Base-by-base conservation (phyloP, 2,797 vertebrate genomes). In the Myotis vivesi region DNA sequence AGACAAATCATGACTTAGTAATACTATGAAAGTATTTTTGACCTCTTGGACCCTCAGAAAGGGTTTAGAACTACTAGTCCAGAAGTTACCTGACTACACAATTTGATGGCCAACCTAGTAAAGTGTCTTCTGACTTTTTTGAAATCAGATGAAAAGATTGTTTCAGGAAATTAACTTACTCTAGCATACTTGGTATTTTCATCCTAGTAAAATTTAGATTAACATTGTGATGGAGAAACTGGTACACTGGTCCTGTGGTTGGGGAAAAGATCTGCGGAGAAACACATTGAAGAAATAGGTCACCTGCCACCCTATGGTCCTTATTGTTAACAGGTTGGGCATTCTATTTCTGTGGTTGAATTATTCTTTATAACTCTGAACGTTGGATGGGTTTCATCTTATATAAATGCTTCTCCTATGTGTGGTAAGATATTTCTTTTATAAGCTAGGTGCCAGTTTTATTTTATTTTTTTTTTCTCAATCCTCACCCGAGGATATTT, bases 191-290 rank as follows among this genome's bases (percentile, higher is more conserved):
- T 92, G 62, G 20, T 55, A 85, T 92, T 94, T 97, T 94, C 68
- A 95, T 77, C 73, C 22, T 90, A 33, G 68, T 84, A 93, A 84
- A 92, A 77, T 86, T 81, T 95, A 91, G 75, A 79, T 92, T 89
- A 89, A 68, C 41, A 55, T 93, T 95, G 53, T 96, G 81, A n/a
- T 87, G 49, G 88, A 93, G 71, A 96, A 75, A 75, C 66, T 96
- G 53, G 71, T 87, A 69, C 25, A 44, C 16, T 80, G 36, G 30
- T 53, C 13, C 57, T 91, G 38, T 89, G 55, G 49, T 73, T 93
- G 75, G 64, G 77, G 49, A 92, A 96, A 83, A 92, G 91, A 81
- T 57, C 73, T 97, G 79, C 15, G 36, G 77, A 94, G 83, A 76
- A 69, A 41, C 62, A 92, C 62, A 51, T 17, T 79, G 80, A 91